phyloP scores from a whole-genome alignment of 2,888 invertebrate species.

The Drosophila ustulata region DNA sequence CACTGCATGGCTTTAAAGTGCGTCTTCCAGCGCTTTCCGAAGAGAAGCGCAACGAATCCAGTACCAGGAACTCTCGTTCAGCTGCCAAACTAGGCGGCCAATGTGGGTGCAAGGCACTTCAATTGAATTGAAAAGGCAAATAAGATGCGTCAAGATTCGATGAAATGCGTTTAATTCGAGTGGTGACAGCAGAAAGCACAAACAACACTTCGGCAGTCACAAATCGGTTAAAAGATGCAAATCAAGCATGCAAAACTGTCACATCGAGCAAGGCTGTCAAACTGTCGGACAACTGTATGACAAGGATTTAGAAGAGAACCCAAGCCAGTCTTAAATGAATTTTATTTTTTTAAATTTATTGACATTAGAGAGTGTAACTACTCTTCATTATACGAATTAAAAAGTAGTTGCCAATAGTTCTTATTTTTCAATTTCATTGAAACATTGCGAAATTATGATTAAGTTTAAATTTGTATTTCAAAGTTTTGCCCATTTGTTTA shows the following conservation, averaged over 20 bases:
- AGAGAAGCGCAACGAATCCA: constrained; percentile 16
- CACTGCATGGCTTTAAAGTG: constrained; percentile 36
- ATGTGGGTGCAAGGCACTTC: constrained; percentile 29
- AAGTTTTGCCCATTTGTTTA: no score
- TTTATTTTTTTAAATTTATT: no score
- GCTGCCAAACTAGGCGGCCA: constrained; percentile 36
- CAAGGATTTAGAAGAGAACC: no score
- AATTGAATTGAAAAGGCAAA: constrained; percentile 19
- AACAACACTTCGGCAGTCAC: constrained; percentile 9
- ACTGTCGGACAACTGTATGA: not conserved
- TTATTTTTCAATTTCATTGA: no score
- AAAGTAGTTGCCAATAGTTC: no score
- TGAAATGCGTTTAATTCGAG: constrained; percentile 31
- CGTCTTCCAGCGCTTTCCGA: constrained; percentile 19
- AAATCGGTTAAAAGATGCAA: not conserved
- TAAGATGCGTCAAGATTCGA: constrained; percentile 48
- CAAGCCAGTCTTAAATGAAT: no score
- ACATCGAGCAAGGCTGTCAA: not conserved
- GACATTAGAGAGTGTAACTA: no score
- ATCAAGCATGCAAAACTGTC: constrained; percentile 9
- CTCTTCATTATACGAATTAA: no score
- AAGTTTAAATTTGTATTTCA: no score
- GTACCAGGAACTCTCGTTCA: constrained; percentile 45
- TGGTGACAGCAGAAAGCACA: constrained; percentile 4
- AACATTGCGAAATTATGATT: no score